Percentiles rank a stretch among this genome's conserved stretches.
Evolutionary conservation across 2,113 vertebrate genomes (phyloP).

Genomic region (Elgaria multicarinata): DNA sequence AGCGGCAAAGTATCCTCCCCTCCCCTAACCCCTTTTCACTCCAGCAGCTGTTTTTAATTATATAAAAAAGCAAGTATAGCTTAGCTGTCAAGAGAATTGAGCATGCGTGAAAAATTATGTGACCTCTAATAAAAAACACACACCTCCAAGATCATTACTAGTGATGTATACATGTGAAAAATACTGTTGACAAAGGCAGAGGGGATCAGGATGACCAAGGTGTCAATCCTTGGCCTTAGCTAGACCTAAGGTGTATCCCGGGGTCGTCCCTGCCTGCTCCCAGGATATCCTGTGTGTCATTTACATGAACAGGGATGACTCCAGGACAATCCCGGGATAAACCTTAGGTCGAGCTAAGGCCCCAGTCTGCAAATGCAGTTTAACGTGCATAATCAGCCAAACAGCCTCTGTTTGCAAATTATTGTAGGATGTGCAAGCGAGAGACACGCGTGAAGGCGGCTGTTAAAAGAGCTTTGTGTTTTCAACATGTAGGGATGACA

Average conservation of each 20-base stretch:
- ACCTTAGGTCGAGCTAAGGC: too few relatives aligned
- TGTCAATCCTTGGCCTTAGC: neutral
- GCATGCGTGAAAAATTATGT: neutral
- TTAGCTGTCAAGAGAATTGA: neutral
- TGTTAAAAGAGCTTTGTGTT: constrained; percentile 1
- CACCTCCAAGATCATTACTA: neutral
- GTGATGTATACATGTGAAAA: neutral
- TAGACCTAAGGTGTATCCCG: too few relatives aligned
- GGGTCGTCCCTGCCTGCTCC: too few relatives aligned
- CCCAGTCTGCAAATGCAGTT: constrained; percentile 37
- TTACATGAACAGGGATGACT: too few relatives aligned
- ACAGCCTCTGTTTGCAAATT: constrained; percentile 55
- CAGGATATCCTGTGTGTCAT: too few relatives aligned
- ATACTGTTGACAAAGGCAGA: neutral
- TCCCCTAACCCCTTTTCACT: neutral
- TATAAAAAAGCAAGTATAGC: neutral
- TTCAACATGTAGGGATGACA: neutral
- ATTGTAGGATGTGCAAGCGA: constrained; percentile 25
- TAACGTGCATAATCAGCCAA: constrained; percentile 48
- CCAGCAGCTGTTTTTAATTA: neutral
- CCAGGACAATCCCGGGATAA: too few relatives aligned
- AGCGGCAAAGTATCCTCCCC: neutral
- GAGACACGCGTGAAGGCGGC: constrained; percentile 32
- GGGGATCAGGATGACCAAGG: neutral
- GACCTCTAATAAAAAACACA: neutral